Evolutionary conservation across 2,797 vertebrate species (phyloP).

Genomic region (Rhadinocentrus ornatus): DNA sequence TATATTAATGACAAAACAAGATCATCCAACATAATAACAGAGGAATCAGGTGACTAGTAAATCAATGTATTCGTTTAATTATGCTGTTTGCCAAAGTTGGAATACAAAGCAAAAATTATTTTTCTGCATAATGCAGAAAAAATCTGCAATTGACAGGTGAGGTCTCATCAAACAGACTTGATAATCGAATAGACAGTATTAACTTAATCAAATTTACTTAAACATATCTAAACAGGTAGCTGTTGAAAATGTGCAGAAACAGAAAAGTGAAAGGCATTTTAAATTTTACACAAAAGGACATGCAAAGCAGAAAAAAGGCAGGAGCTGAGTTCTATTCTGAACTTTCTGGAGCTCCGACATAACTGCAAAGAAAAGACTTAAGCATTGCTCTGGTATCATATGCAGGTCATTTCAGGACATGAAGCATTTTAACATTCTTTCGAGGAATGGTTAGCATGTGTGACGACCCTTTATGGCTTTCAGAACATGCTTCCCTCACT

Average conservation of each 20-base stretch:
- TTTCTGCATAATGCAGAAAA: too few relatives aligned
- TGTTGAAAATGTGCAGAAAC: background rate
- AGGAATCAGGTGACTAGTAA: conserved; percentile 17
- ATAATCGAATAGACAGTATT: too few relatives aligned
- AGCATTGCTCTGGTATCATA: background rate
- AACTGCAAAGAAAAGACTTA: conserved; percentile 13
- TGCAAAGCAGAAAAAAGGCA: background rate
- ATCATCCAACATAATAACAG: background rate
- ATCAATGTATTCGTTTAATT: conserved; percentile 21
- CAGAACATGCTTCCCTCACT: conserved; percentile 44
- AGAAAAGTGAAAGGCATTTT: background rate
- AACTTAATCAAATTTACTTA: background rate
- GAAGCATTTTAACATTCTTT: conserved; percentile 12
- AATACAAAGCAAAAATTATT: conserved; percentile 3
- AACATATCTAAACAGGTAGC: conserved; percentile 1
- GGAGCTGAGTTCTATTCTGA: background rate
- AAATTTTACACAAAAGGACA: conserved; percentile 2
- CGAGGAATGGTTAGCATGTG: conserved; percentile 55
- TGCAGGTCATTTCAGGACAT: conserved; percentile 38
- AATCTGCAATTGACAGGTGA: too few relatives aligned
- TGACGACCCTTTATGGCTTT: conserved; percentile 36
- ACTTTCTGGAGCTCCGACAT: background rate
- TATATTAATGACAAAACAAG: conserved; percentile 17
- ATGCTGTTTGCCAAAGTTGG: conserved; percentile 6
- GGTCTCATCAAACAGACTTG: too few relatives aligned